Conservation (phyloP, 1,140 invertebrate genomes). For the Neomicropteryx cornuta region DNA sequence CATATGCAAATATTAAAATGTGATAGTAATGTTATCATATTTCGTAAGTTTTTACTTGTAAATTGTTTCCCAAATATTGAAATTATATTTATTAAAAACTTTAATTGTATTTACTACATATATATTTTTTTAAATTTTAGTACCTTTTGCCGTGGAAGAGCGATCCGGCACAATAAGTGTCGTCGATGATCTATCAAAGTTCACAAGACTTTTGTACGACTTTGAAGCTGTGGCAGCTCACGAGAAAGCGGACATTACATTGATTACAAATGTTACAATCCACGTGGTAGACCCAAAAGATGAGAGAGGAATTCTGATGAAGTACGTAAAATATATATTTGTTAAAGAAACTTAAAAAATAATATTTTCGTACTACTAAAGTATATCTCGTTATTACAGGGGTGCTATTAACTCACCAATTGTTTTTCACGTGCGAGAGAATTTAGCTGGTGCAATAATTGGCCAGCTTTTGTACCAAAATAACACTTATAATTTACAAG, state of each 20-base stretch:
- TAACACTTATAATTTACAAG: constrained; percentile 27
- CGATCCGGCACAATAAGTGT: constrained; percentile 79
- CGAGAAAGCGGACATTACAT: constrained; percentile 45
- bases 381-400: constrained; percentile 31
- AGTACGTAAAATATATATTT: too few relatives aligned
- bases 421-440: constrained; percentile 68
- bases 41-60: too few relatives aligned
- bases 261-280: constrained; percentile 71
- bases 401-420: constrained; percentile 52
- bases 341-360: constrained; percentile 8
- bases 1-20: too few relatives aligned
- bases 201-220: constrained; percentile 54
- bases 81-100: constrained; percentile 5
- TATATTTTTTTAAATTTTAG: constrained; percentile 38
- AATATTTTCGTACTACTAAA: constrained; percentile 12
- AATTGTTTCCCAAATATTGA: neutral
- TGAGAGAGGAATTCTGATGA: constrained; percentile 52
- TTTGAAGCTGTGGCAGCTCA: constrained; percentile 69
- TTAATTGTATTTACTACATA: constrained; percentile 9
- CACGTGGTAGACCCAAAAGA: constrained; percentile 70
- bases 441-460: constrained; percentile 60
- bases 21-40: neutral
- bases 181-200: constrained; percentile 61
- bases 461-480: constrained; percentile 58
- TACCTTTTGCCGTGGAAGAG: constrained; percentile 84